phyloP scores from a whole-genome alignment of 2,113 vertebrate genomes.

The Donacobius atricapilla region DNA sequence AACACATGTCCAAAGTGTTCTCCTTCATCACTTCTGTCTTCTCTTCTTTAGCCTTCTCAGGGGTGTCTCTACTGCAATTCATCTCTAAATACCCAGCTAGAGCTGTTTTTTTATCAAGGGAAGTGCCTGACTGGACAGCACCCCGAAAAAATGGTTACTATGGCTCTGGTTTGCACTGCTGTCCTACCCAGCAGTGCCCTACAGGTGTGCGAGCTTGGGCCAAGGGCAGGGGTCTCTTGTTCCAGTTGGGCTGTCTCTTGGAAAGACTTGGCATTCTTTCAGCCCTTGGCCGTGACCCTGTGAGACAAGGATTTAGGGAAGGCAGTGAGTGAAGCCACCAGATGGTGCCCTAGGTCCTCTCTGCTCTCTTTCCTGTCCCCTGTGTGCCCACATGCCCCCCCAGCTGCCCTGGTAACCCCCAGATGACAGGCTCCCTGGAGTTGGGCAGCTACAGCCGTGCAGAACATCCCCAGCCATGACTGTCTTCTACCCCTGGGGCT shows the following conservation, averaged over 20 bases:
- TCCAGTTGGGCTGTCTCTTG: background rate
- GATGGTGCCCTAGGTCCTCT: slow-evolving; percentile 69
- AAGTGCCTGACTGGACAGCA: background rate
- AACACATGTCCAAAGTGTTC: background rate
- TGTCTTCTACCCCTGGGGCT: background rate
- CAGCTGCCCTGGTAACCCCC: background rate
- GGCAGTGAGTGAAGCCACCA: slow-evolving; percentile 54
- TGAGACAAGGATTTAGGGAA: slow-evolving; percentile 28
- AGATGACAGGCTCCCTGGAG: background rate
- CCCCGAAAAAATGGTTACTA: background rate
- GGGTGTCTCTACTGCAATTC: background rate
- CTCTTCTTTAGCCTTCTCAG: background rate
- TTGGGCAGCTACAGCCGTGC: background rate
- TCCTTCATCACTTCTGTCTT: background rate
- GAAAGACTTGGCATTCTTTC: background rate
- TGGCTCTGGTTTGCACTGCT: background rate
- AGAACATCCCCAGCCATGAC: background rate
- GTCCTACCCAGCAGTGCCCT: background rate
- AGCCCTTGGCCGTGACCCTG: background rate
- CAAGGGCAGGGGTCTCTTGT: background rate
- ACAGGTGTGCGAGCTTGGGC: background rate
- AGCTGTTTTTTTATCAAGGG: background rate
- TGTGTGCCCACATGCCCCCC: background rate
- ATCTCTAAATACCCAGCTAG: background rate
- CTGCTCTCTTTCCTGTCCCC: slow-evolving; percentile 16